A percentile compares a stretch with the other conserved stretches of the same genome.
These are phyloP conservation scores for Trichonephila inaurata DNA, from an alignment of 1,140 invertebrate species.

Conservation along the genomic window DNA sequence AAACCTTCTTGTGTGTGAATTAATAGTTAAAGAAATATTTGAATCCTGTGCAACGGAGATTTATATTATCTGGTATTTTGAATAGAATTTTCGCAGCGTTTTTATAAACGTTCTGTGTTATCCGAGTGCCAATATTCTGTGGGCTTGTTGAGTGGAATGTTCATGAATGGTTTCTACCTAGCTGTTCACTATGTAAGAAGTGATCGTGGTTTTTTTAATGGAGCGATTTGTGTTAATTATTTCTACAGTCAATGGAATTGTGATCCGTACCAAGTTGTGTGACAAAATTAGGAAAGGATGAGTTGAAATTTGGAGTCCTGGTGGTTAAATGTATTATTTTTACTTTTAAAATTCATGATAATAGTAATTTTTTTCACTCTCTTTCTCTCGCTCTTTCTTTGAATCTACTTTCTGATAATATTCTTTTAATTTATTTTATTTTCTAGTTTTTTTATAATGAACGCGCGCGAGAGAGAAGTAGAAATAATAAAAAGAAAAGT, in stretches of 20 bases:
- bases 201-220: background rate
- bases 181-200: background rate
- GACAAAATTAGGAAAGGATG: slow-evolving; percentile 1
- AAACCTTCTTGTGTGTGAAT: background rate
- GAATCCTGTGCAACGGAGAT: background rate
- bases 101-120: too few species aligned
- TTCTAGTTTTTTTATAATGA: too few species aligned
- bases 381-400: too few species aligned
- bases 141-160: background rate
- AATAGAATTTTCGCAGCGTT: background rate
- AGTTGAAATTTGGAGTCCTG: background rate
- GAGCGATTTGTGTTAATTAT: background rate
- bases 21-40: background rate
- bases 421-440: background rate
- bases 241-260: background rate
- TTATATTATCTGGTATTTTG: background rate
- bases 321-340: background rate
- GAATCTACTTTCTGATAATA: background rate
- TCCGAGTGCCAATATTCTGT: background rate
- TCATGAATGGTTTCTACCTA: background rate
- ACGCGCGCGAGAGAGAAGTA: too few species aligned
- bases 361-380: too few species aligned
- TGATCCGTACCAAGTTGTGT: background rate
- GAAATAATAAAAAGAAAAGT: too few species aligned
- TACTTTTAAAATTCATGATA: background rate